Conservation (phyloP, 2,113 vertebrate genomes). For the Sprattus sprattus region DNA sequence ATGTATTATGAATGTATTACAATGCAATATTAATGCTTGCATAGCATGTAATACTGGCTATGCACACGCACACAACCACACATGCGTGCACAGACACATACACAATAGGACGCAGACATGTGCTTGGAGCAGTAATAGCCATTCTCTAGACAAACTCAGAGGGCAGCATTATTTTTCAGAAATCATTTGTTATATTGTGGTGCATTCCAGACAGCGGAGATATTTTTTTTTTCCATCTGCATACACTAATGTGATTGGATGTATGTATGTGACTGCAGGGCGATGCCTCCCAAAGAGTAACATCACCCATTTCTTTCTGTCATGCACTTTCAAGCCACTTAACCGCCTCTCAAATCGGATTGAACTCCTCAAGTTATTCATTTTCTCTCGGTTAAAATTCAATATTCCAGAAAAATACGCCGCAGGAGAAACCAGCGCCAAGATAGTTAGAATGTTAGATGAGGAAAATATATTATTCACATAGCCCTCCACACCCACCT, state of each 20-base stretch:
- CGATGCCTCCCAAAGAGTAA: neutral
- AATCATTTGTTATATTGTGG: conserved; percentile 14
- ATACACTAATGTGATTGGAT: conserved; percentile 22
- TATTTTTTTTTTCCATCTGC: conserved; percentile 15
- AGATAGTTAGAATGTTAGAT: conserved; percentile 19
- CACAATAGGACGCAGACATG: neutral
- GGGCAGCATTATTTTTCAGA: neutral
- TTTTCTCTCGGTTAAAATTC: conserved; percentile 32
- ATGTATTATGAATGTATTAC: neutral
- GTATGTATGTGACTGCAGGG: neutral
- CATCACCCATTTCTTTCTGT: conserved; percentile 21
- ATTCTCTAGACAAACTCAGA: neutral
- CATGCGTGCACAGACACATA: neutral
- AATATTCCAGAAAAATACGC: conserved; percentile 25
- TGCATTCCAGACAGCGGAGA: neutral
- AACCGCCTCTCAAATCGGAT: conserved; percentile 37
- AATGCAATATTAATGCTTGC: neutral
- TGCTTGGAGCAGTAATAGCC: neutral
- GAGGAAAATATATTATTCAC: conserved; percentile 16
- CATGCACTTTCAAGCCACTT: conserved; percentile 23
- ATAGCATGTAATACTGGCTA: neutral
- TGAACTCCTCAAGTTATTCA: conserved; percentile 30
- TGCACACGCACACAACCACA: neutral
- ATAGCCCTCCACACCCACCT: conserved; percentile 1
- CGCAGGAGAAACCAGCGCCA: conserved; percentile 10